Evolutionary conservation across 2,113 vertebrate genomes (phyloP).

Genomic region (Sitta europaea): DNA sequence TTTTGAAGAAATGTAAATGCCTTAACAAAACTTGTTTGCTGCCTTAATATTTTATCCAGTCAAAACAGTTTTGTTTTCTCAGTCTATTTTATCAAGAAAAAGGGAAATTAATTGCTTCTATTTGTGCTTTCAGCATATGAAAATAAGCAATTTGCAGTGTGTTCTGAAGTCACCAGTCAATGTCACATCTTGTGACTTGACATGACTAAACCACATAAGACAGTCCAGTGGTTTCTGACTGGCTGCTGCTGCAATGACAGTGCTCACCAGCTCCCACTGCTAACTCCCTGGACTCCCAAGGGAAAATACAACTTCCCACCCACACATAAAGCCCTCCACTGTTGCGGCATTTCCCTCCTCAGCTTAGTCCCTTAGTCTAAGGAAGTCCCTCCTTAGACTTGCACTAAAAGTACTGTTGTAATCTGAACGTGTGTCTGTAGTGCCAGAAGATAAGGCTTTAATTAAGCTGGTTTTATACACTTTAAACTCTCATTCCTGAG

Average conservation of each 20-base stretch:
- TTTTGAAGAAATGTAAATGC: neutral
- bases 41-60: neutral
- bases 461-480: neutral
- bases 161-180: neutral
- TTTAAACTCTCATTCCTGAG: neutral
- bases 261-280: neutral
- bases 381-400: too few species aligned
- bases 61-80: neutral
- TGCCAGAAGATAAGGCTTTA: neutral
- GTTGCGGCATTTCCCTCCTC: neutral
- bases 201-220: neutral
- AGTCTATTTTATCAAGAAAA: neutral
- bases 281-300: neutral
- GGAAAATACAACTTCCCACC: neutral
- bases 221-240: neutral
- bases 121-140: neutral
- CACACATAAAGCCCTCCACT: neutral
- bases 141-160: neutral
- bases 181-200: constrained; percentile 12
- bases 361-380: too few species aligned
- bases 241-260: neutral
- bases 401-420: neutral
- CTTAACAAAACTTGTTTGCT: neutral
- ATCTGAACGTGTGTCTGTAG: neutral
- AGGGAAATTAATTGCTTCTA: neutral